Base-by-base conservation (phyloP, 2,888 invertebrate genomes). In the Meteorus cinctellus region DNA sequence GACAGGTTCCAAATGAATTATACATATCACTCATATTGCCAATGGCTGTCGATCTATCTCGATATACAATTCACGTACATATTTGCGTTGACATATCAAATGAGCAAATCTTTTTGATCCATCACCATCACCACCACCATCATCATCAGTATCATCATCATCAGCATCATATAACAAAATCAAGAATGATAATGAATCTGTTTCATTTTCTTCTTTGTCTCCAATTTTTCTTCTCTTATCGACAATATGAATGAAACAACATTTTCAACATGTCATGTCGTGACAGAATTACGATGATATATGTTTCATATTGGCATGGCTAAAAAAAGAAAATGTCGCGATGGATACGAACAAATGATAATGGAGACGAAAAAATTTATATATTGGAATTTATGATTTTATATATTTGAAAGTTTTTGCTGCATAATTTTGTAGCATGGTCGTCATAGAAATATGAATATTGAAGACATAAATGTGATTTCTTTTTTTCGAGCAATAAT, bases 1-100 rank as follows among this genome's bases (percentile, higher is more conserved):
- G 63, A 72, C 62, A 63, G 72, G 63, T 63, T 41, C 45, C 10
- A 48, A 62, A 72, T 72, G 63, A 72, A 72, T 72, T 63, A 62
- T 72, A 72, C 63, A 62, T 48, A 48, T 72, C 63, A 71, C 29
- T 71, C 8, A 29, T 31, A 72, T 63, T 48, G 31, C 29, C 27
- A 36, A 45, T 72, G 27, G 62, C 27, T 41, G 63, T 72, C 63
- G 62, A 72, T 72, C 62, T 31, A 72, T 72, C 63, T 60, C 63
- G 72, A 72, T 72, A 27, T 55, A 55, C 31, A 72, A 63, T 72
- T 41, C 62, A 8, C n/a, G 31, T 51, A 31, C 24, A 19, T 19
- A 63, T 72, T 72, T 48, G 63, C 62, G 19, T 45, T 27, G 63
- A 62, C 45, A 29, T 72, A 55, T 55, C 5, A 29, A 63, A 62